phyloP scores from a whole-genome alignment of 2,888 invertebrate species.

The Campoplex nolae region DNA sequence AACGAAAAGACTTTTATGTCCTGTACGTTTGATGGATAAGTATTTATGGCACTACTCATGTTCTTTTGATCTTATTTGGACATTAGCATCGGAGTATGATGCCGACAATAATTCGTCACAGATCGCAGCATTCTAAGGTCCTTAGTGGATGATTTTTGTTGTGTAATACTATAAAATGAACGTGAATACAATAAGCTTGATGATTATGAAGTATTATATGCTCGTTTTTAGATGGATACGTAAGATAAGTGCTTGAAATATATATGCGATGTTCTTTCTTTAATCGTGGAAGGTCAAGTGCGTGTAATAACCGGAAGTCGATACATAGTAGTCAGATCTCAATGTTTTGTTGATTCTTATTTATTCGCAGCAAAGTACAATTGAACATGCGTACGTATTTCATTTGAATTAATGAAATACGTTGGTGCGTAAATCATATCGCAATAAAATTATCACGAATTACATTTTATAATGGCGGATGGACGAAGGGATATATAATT shows the following conservation, averaged over 20 bases:
- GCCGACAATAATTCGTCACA: not conserved
- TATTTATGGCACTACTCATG: not conserved
- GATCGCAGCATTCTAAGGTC: not conserved
- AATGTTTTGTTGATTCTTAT: slow-evolving; percentile 21
- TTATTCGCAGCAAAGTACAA: slow-evolving; percentile 50
- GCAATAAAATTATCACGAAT: not conserved
- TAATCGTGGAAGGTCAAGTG: not conserved
- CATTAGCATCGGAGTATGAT: not conserved
- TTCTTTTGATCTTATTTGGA: not conserved
- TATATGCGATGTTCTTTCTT: not conserved
- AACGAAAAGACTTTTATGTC: not conserved
- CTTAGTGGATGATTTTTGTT: not conserved
- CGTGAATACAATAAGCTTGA: not conserved
- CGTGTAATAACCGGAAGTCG: slow-evolving; percentile 29
- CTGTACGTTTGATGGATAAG: not conserved
- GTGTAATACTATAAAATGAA: not conserved
- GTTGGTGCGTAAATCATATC: slow-evolving; percentile 1
- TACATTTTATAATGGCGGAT: slow-evolving; percentile 23
- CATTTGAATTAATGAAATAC: not conserved
- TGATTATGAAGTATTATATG: not conserved
- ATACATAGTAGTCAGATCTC: not conserved
- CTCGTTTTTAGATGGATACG: not conserved
- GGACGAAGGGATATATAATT: slow-evolving; percentile 43
- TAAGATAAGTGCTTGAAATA: not conserved
- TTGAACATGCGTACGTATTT: slow-evolving; percentile 25